Conservation (phyloP, 2,113 vertebrate genomes). For the Salvelinus sp. region DNA sequence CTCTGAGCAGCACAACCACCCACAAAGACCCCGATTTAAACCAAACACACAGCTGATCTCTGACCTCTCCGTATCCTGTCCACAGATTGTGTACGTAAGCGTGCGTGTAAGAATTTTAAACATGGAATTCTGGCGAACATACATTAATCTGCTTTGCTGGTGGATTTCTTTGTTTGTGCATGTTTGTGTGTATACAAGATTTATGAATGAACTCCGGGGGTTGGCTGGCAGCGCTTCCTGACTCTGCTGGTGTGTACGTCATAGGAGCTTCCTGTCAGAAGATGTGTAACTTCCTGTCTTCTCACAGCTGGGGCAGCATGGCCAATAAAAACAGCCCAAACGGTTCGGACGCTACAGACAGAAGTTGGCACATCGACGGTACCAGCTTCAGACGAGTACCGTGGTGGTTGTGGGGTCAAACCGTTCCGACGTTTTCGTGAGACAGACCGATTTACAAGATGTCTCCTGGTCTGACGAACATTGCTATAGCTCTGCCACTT, state of each 20-base stretch:
- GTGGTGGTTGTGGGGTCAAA: too few relatives aligned
- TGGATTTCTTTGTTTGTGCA: slow-evolving; percentile 13
- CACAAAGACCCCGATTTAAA: slow-evolving; percentile 27
- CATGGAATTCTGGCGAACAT: neutral
- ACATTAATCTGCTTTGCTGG: slow-evolving; percentile 12
- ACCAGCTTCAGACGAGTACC: too few relatives aligned
- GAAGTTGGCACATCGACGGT: too few relatives aligned
- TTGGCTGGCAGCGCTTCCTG: slow-evolving; percentile 56
- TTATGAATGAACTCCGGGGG: slow-evolving; percentile 59
- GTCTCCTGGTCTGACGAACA: too few relatives aligned
- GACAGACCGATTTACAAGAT: too few relatives aligned
- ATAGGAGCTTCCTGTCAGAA: slow-evolving; percentile 66
- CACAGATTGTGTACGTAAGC: slow-evolving; percentile 28
- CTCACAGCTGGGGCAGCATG: slow-evolving; percentile 46
- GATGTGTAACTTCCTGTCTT: slow-evolving; percentile 57
- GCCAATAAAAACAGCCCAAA: slow-evolving; percentile 49
- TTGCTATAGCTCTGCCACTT: too few relatives aligned
- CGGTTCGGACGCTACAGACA: neutral
- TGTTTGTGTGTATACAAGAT: slow-evolving; percentile 36
- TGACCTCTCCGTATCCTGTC: slow-evolving; percentile 51
- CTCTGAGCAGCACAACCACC: slow-evolving; percentile 17
- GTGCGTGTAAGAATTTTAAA: neutral
- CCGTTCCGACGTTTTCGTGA: too few relatives aligned
- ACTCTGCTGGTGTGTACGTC: slow-evolving; percentile 35
- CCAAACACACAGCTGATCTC: slow-evolving; percentile 26